A percentile compares a stretch with the other conserved stretches of the same genome.
Evolutionary conservation across 2,888 invertebrate genomes (phyloP).

Genomic region (Eremobia ochroleuca): DNA sequence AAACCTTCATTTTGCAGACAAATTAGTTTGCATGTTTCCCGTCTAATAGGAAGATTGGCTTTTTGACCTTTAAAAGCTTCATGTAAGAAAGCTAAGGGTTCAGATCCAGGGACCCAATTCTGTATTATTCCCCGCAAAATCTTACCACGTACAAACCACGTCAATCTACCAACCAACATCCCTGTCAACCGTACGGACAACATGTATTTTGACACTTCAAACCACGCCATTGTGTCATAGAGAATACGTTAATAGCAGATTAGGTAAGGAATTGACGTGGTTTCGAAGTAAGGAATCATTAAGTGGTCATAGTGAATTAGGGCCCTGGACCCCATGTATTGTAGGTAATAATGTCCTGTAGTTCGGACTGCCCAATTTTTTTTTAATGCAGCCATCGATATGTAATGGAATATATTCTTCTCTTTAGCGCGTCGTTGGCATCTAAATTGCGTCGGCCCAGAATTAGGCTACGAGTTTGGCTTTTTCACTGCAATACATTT

Average conservation of each 20-base stretch:
- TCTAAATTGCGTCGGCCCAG: neutral
- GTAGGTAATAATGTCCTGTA: neutral
- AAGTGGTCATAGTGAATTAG: too few species aligned
- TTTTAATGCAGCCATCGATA: neutral
- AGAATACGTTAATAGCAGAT: too few species aligned
- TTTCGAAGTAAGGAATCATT: too few species aligned
- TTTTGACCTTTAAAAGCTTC: neutral
- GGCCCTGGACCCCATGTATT: neutral
- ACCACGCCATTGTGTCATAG: neutral
- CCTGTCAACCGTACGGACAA: too few species aligned
- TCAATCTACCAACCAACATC: too few species aligned
- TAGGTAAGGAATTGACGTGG: too few species aligned
- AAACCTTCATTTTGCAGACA: slow-evolving; percentile 10
- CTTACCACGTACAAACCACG: too few species aligned
- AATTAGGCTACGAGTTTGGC: neutral
- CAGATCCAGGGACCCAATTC: neutral
- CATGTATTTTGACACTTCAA: neutral
- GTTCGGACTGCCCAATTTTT: neutral
- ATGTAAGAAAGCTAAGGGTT: neutral
- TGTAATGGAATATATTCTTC: neutral
- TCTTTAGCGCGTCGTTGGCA: neutral
- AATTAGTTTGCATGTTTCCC: slow-evolving; percentile 20
- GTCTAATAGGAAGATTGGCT: slow-evolving; percentile 6
- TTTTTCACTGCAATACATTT: neutral
- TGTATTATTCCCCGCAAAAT: too few species aligned